phyloP scores from a whole-genome alignment of 2,113 vertebrate species.

The Labrus mixtus region DNA sequence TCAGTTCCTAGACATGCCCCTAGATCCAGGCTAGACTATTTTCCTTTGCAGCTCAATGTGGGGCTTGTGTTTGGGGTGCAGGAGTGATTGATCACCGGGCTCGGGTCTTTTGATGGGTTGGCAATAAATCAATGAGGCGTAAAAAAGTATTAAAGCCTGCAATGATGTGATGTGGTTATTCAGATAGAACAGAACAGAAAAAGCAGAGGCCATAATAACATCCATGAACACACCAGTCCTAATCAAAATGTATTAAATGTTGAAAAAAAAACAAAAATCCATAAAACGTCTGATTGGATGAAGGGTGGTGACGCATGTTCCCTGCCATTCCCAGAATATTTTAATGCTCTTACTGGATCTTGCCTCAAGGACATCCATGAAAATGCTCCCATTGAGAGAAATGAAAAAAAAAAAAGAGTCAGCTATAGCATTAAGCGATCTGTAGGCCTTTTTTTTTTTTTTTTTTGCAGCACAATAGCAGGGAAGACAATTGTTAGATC shows the following conservation, averaged over 20 bases:
- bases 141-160: slow-evolving; percentile 56
- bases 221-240: slow-evolving; percentile 13
- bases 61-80: slow-evolving; percentile 31
- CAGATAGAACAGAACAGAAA: slow-evolving; percentile 39
- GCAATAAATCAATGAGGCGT: slow-evolving; percentile 65
- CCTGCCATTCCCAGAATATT: slow-evolving; percentile 47
- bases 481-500: slow-evolving; percentile 44
- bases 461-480: slow-evolving; percentile 40
- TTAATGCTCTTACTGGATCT: slow-evolving; percentile 39
- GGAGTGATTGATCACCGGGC: slow-evolving; percentile 60
- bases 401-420: slow-evolving; percentile 29
- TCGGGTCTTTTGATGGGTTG: slow-evolving; percentile 37
- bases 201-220: slow-evolving; percentile 13
- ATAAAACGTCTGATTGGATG: slow-evolving; percentile 42
- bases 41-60: slow-evolving; percentile 16
- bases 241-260: slow-evolving; percentile 39
- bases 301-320: slow-evolving; percentile 46
- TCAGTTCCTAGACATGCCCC: not conserved
- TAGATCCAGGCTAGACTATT: slow-evolving; percentile 13
- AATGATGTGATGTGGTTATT: slow-evolving; percentile 26
- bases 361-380: slow-evolving; percentile 54
- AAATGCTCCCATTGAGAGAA: slow-evolving; percentile 54
- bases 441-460: slow-evolving; percentile 45
- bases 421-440: slow-evolving; percentile 22
- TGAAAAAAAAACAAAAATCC: not conserved